Evolutionary conservation across 2,797 vertebrate species (phyloP).

Genomic region (Phrynocephalus forsythii): DNA sequence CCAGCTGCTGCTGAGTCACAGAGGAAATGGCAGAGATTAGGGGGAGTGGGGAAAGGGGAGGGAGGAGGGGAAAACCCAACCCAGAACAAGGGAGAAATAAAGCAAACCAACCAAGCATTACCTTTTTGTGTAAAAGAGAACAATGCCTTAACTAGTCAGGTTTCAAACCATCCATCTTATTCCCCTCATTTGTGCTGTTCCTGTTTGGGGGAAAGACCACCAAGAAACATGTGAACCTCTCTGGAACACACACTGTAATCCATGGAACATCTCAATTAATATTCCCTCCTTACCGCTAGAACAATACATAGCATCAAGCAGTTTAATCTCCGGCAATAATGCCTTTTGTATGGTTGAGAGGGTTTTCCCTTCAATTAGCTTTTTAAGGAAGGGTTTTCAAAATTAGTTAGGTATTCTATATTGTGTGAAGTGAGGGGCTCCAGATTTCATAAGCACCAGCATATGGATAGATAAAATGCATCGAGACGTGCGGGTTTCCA

Average conservation of each 20-base stretch:
- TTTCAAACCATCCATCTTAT: slow-evolving; percentile 89
- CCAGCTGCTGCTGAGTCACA: slow-evolving; percentile 90
- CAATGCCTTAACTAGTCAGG: slow-evolving; percentile 91
- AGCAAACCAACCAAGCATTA: slow-evolving; percentile 97
- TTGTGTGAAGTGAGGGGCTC: slow-evolving; percentile 56
- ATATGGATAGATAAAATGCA: slow-evolving; percentile 62
- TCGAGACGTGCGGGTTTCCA: slow-evolving; percentile 40
- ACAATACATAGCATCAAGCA: slow-evolving; percentile 93
- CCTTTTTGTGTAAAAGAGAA: slow-evolving; percentile 91
- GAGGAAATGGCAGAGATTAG: slow-evolving; percentile 84
- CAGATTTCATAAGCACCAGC: slow-evolving; percentile 68
- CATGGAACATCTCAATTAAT: slow-evolving; percentile 94
- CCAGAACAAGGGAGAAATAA: slow-evolving; percentile 83
- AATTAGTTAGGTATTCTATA: slow-evolving; percentile 77
- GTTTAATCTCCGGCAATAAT: slow-evolving; percentile 96
- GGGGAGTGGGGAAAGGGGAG: slow-evolving; percentile 63
- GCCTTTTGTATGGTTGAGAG: slow-evolving; percentile 84
- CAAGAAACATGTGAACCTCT: slow-evolving; percentile 90
- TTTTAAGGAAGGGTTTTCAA: slow-evolving; percentile 80
- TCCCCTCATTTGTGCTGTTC: slow-evolving; percentile 87
- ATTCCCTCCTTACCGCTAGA: slow-evolving; percentile 89
- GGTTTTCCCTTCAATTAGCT: slow-evolving; percentile 78
- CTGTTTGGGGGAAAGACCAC: slow-evolving; percentile 88
- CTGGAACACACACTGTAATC: slow-evolving; percentile 89
- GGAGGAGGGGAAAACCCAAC: slow-evolving; percentile 68